Percentiles rank a stretch among this genome's conserved stretches.
Conservation (phyloP, 2,113 vertebrate genomes). For the Charina bottae region DNA sequence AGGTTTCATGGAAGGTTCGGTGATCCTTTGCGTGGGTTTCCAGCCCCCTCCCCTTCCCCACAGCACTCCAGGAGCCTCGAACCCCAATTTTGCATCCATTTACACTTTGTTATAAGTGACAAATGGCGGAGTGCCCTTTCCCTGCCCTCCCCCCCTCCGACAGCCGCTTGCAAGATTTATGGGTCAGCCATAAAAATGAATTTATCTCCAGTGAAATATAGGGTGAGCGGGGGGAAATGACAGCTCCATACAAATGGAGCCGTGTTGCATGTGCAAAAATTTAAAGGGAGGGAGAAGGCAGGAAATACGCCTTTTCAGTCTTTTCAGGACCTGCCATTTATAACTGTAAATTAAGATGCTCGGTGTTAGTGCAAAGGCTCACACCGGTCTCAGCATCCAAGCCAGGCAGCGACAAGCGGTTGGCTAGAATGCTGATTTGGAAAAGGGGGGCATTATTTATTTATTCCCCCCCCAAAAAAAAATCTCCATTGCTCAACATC, state of each 20-base stretch:
- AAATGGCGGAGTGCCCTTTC: background rate
- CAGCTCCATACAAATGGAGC: background rate
- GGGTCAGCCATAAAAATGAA: conserved; percentile 27
- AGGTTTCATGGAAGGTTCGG: background rate
- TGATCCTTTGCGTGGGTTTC: background rate
- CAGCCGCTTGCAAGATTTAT: conserved; percentile 22
- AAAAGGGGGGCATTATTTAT: background rate
- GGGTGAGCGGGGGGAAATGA: background rate
- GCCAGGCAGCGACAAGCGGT: too few relatives aligned
- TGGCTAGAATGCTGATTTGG: too few relatives aligned
- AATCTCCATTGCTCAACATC: too few relatives aligned
- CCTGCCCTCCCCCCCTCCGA: background rate
- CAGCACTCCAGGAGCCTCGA: background rate
- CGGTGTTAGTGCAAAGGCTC: too few relatives aligned
- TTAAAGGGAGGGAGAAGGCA: background rate
- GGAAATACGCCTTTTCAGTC: background rate
- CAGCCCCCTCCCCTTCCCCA: background rate
- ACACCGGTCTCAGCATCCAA: background rate
- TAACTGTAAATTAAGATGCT: background rate
- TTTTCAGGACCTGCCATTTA: background rate
- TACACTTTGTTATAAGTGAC: conserved; percentile 16
- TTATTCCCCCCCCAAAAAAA: too few relatives aligned
- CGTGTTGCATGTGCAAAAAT: background rate
- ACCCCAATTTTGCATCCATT: background rate
- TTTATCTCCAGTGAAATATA: conserved; percentile 3